Base-by-base conservation (phyloP, 2,888 invertebrate genomes). In the Drosophila vallismaia region DNA sequence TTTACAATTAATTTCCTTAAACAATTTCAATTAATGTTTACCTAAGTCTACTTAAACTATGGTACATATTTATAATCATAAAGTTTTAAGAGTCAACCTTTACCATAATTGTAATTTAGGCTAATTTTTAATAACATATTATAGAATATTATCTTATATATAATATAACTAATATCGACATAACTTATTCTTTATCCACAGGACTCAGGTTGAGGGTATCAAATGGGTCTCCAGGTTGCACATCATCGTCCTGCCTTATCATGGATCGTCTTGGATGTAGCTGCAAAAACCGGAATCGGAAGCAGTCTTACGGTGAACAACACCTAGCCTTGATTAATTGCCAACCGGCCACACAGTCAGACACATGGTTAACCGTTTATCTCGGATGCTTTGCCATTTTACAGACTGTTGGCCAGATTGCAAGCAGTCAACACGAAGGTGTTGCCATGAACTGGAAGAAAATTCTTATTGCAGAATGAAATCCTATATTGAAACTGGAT, bases 251-350 rank as follows among this genome's bases (percentile, higher is more conserved):
- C 19, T 19, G 19, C 19, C 6, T 36, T 36, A 14, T 31, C 9
- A 50, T 24, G 50, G 63, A 64, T 51, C 31, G 1, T 38, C 44
- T n/a, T 5, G 59, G 14, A 19, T 1, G 19, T 1, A 19, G 14
- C 31, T 29, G 33, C 40, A 5, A 52, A 66, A 54, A 54, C 53
- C 62, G 42, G 56, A 75, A 73, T 76, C 60, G 77, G 45, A 64
- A 73, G 48, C 67, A 48, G 28, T 31, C 29, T 48, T 50, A 45
- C 56, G 44, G 45, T 55, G 36, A 49, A 51, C 46, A 38, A 59
- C 53, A 59, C 48, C 52, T 53, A 57, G 52, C 52, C 48, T 53
- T 60, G 59, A 71, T 69, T 69, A 69, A 69, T 54, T 54, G 49
- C 45, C 64, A 33, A 36, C 59, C 44, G 56, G 50, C 62, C 77